Evolutionary conservation across 2,113 vertebrate genomes (phyloP).

Genomic region (Podarcis cretensis): DNA sequence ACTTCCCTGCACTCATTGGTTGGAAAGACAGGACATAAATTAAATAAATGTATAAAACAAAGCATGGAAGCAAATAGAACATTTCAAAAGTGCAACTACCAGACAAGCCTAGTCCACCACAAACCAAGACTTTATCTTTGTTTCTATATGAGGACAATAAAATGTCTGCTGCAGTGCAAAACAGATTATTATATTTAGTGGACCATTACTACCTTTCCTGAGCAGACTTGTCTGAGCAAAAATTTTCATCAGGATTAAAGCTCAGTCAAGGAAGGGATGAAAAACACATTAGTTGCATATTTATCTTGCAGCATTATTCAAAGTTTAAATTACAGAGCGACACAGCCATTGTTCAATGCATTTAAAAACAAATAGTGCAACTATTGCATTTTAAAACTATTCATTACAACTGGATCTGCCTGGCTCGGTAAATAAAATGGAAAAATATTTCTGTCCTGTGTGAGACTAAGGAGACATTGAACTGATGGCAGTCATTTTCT

Average conservation of each 20-base stretch:
- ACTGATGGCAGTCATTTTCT: slow-evolving; percentile 12
- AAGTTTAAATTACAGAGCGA: neutral
- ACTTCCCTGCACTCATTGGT: no score
- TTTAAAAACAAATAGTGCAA: slow-evolving; percentile 27
- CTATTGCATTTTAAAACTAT: slow-evolving; percentile 1
- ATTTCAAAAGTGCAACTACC: neutral
- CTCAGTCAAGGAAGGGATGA: neutral
- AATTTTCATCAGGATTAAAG: slow-evolving; percentile 28
- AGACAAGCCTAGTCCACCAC: neutral
- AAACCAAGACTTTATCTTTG: neutral
- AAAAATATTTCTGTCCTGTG: neutral
- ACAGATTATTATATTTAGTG: neutral
- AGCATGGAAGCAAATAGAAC: neutral
- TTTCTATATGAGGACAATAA: neutral
- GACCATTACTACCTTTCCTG: neutral
- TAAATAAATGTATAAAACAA: neutral
- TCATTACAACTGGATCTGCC: neutral
- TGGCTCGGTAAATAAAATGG: slow-evolving; percentile 1
- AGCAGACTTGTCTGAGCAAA: neutral
- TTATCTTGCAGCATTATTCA: neutral
- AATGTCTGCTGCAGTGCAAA: neutral
- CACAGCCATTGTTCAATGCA: neutral
- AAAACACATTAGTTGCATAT: neutral
- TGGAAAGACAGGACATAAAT: neutral
- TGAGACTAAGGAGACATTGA: neutral